Conservation (phyloP, 2,113 vertebrate species). For the Pterocles orientalis region DNA sequence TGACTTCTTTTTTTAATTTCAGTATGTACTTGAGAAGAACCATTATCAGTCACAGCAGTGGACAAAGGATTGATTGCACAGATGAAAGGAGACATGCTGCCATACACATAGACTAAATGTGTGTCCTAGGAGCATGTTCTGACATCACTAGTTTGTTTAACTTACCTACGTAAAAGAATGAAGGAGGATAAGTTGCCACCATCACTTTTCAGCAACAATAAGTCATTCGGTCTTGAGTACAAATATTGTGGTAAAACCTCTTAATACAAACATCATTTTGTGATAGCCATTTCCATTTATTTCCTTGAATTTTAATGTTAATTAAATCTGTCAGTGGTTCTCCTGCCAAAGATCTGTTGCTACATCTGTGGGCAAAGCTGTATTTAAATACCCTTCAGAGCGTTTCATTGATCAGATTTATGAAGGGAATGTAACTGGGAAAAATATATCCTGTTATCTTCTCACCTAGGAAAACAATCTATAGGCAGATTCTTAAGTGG, state of each 20-base stretch:
- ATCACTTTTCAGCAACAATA: not conserved
- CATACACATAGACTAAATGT: not conserved
- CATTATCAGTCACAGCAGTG: not conserved
- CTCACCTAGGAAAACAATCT: slow-evolving; percentile 23
- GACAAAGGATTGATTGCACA: not conserved
- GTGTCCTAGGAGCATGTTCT: not conserved
- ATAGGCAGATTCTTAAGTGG: not conserved
- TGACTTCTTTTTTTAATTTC: not conserved
- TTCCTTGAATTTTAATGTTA: slow-evolving; percentile 22
- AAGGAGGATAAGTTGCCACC: not conserved
- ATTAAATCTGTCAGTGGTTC: slow-evolving; percentile 45
- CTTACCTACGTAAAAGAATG: not conserved
- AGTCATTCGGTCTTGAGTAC: slow-evolving; percentile 1
- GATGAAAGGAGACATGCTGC: not conserved
- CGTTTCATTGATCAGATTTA: slow-evolving; percentile 16
- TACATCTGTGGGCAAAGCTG: slow-evolving; percentile 35
- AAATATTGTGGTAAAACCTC: slow-evolving; percentile 5
- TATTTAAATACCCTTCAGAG: slow-evolving; percentile 46
- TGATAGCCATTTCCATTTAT: slow-evolving; percentile 21
- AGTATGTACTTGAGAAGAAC: not conserved
- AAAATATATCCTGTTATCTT: slow-evolving; percentile 39
- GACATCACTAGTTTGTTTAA: not conserved
- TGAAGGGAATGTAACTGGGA: not conserved
- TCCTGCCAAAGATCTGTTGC: slow-evolving; percentile 48
- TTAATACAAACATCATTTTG: slow-evolving; percentile 40